Evolutionary conservation across 1,140 invertebrate genomes (phyloP), one percentile per base, ranked within the genome.

Genomic region (Caenorhabditis inopinata): DNA sequence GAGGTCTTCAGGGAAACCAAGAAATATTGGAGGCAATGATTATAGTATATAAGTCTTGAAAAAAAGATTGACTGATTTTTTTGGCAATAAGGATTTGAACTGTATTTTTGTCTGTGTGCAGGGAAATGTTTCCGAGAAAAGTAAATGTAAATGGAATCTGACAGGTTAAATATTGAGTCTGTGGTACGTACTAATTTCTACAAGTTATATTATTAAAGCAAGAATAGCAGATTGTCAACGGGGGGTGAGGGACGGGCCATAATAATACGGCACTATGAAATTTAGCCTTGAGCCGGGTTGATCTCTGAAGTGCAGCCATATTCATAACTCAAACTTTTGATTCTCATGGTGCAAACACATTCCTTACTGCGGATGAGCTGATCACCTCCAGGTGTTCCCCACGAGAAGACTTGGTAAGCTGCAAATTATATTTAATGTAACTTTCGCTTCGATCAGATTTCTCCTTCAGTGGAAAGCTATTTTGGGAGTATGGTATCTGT

Each of bases 261-360:
- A 42, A 42, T 42, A 42, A 42, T 5, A 42, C 5, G 38, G 5
- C 5, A 42, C 5, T 42, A 7, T 42, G 6, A 42, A 0, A 21
- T 23, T 68, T 68, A 68, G n/a, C 58, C 58, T 68, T 68, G 58
- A 68, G 58, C 11, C 23, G 58, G 58, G 32, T 68, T 68, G 9
- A 68, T 68, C 12, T 68, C 58, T 0, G 58, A 38, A 0, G 58
- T 68, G 32, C 58, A 42, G 7, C 58, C 58, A 14, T 38, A 68
- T 1, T 68, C 32, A 12, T 68, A 68, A 14, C 58, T 42, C n/a
- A 68, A 21, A 27, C 32, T 38, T 25, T 68, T 68, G 58, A 68
- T 68, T 21, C 58, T 35, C 58, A 68, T 68, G 1, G 58, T 68
- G n/a, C 58, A 68, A 68, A 21, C 32, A 14, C 58, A 68, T 38